Evolutionary conservation across 1,140 invertebrate species (phyloP).

Genomic region (Ladona fulva): DNA sequence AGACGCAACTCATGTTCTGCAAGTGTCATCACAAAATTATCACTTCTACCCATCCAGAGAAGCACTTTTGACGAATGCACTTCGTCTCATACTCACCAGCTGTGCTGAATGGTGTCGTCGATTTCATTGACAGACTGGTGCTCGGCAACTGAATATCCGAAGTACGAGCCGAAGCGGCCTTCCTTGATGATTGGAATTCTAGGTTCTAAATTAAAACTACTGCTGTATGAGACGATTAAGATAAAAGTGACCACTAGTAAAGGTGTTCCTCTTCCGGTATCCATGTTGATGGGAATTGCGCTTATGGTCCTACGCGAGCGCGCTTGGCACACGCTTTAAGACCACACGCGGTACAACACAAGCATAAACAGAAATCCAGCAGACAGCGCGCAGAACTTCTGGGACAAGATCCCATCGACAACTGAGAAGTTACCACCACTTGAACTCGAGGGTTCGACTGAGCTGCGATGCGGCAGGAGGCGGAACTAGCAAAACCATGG

Average conservation of each 20-base stretch:
- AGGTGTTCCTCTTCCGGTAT: not conserved
- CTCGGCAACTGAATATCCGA: slow-evolving; percentile 82
- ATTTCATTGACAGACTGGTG: slow-evolving; percentile 51
- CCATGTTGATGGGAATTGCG: not conserved
- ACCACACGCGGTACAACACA: not conserved
- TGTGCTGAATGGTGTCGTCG: slow-evolving; percentile 35
- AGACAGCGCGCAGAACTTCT: not conserved
- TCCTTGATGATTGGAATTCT: slow-evolving; percentile 73
- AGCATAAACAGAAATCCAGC: not conserved
- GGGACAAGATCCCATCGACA: not conserved
- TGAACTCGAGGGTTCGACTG: no score
- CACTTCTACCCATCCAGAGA: no score
- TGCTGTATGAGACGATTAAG: not conserved
- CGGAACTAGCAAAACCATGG: no score
- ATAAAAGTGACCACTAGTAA: not conserved
- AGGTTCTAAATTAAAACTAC: slow-evolving; percentile 72
- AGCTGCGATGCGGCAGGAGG: no score
- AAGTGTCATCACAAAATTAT: no score
- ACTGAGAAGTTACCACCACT: not conserved
- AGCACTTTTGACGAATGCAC: no score
- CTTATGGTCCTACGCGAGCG: not conserved
- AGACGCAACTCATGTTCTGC: no score
- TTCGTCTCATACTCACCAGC: slow-evolving; percentile 51
- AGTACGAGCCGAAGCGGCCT: slow-evolving; percentile 62
- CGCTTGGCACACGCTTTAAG: not conserved